Evolutionary conservation across 2,113 vertebrate genomes (phyloP), one percentile per base, ranked within the genome.

Genomic region (Gambusia holbrooki): DNA sequence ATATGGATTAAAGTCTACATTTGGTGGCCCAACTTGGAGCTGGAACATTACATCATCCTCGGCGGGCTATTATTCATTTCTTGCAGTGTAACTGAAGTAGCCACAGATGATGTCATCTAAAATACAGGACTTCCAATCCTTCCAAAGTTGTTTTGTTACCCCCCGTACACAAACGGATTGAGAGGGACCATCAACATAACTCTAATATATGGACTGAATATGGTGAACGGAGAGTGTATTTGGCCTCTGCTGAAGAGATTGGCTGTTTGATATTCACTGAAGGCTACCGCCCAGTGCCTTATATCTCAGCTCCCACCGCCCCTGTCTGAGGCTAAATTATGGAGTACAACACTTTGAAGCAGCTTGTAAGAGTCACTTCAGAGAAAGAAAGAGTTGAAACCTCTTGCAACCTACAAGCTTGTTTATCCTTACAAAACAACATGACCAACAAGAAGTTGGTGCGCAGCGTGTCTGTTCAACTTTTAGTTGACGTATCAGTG

Each of bases 391-490:
- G 79, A 85, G 87, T 82, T 90, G 80, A 85, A 81, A 77, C 88
- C 88, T 79, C 86, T 79, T 83, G 80, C 92, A 87, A 93, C 88
- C 90, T 86, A 92, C 92, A 85, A 80, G 82, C 78, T 87, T 92
- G 86, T 93, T 93, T 91, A 91, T 91, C 90, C 86, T 90, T 88
- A 91, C 87, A 91, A 37, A 92, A 92, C 85, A 89, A 93, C 93
- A 91, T 82, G 73, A 90, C 80, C 90, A 68, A 5, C 6, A 17
- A 73, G 40, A 14, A 85, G 80, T 82, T 82, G 63, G 84, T 74
- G 74, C 71, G 60, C 76, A 73, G 85, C 71, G 67, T 76, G 45
- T 86, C 69, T 76, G 73, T 89, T 70, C 79, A 14, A 42, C 48
- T 33, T 58, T 81, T 45, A 66, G 33, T 78, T 75, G 84, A 58